Conservation (phyloP, 2,113 vertebrate species). For the Cyprinodon variegatus region DNA sequence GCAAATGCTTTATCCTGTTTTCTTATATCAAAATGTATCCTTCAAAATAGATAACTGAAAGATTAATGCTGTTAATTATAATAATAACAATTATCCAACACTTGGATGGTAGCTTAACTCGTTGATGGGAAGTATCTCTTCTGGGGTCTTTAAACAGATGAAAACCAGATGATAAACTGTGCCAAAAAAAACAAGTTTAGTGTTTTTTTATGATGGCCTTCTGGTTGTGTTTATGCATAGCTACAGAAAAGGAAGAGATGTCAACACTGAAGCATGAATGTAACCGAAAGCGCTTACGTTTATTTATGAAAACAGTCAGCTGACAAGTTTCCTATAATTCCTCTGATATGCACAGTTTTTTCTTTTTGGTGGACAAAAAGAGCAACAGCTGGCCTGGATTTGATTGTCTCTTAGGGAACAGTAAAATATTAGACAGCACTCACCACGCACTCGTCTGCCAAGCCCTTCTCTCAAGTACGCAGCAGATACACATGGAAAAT, state of each 20-base stretch:
- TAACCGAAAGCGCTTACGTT: constrained; percentile 39
- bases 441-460: constrained; percentile 2
- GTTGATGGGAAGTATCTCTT: not conserved
- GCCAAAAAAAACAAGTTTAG: constrained; percentile 27
- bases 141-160: not conserved
- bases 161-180: constrained; percentile 18
- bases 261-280: constrained; percentile 47
- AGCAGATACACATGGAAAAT: constrained; percentile 1
- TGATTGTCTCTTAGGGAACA: constrained; percentile 60
- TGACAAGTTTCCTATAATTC: constrained; percentile 13
- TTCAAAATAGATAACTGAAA: not conserved
- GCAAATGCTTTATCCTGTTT: not conserved
- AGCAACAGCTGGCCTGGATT: constrained; percentile 54
- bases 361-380: constrained; percentile 8
- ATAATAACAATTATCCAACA: not conserved
- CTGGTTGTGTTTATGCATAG: constrained; percentile 48
- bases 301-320: not conserved
- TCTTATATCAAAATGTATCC: not conserved
- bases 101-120: not conserved
- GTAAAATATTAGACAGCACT: constrained; percentile 40
- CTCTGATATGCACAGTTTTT: not conserved
- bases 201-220: constrained; percentile 29
- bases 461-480: not conserved
- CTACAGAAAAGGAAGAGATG: constrained; percentile 20
- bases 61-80: no score